phyloP scores from a whole-genome alignment of 2,113 vertebrate species.

The Atractosteus spatula region DNA sequence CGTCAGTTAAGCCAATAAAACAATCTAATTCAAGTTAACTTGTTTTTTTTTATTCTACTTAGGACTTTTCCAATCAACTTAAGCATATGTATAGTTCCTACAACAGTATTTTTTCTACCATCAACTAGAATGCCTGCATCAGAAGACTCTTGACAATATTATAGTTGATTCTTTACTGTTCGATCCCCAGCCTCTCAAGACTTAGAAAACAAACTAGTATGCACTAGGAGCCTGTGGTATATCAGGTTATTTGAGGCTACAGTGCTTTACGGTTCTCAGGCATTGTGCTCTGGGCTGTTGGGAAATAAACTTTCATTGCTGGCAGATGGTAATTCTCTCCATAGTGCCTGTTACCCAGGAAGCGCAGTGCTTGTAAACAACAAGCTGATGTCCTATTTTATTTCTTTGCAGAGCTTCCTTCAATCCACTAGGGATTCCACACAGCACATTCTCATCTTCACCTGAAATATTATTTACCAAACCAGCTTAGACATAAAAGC shows the following conservation, averaged over 20 bases:
- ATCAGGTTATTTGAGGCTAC: neutral
- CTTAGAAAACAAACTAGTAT: no score
- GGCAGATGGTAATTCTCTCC: constrained; percentile 46
- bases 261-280: neutral
- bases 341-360: constrained; percentile 22
- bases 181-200: no score
- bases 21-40: no score
- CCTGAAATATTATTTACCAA: constrained; percentile 2
- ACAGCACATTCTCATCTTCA: neutral
- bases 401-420: constrained; percentile 17
- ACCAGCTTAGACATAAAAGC: constrained; percentile 1
- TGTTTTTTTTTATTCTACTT: no score
- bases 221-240: no score
- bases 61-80: no score
- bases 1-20: no score
- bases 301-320: constrained; percentile 44
- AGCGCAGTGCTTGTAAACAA: constrained; percentile 38
- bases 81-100: no score
- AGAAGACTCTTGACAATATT: no score
- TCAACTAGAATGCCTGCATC: no score
- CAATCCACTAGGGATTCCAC: neutral
- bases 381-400: constrained; percentile 34
- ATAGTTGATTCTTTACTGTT: no score
- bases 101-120: no score
- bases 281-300: constrained; percentile 13